Base-by-base conservation (phyloP, 2,888 invertebrate species). In the Leucophora obtusa region DNA sequence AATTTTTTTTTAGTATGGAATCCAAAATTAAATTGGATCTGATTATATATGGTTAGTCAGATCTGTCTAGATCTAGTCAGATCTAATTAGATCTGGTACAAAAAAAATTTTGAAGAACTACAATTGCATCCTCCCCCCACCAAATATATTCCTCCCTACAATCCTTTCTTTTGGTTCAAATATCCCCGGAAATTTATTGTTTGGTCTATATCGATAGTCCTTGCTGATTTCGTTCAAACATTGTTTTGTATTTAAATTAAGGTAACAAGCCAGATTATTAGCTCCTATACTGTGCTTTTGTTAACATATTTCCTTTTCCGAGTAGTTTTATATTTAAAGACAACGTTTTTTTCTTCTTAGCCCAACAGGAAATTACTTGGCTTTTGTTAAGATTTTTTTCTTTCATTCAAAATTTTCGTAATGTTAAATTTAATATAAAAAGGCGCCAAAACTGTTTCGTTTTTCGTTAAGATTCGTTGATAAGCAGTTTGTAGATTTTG, bases 281-380 rank as follows among this genome's bases (percentile, higher is more conserved):
- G 33, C 43, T 63, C 50, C 33, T 63, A 28, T 24, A 15, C 38
- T 11, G n/a, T 21, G 38, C 53, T 21, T 9, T n/a, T 21, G 14
- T 21, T 14, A 21, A 47, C 14, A n/a, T 47, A 4, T 47, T 60
- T 60, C 38, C 21, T 47, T n/a, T 21, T 47, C 2, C 28, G 28
- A 38, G 38, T 47, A 54, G n/a, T 28, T 38, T 18, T 33, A 33
- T 8, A 53, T 53, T 17, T 24, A 53, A 65, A 65, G 15, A 33
- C 17, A 51, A 65, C 53, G 17, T 66, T 35, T 10, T 9, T 17
- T 18, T 11, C 18, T 18, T 54, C 14, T 7, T 51, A 15, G 18
- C 35, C 28, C 35, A 65, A 35, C 50, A 28, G 72, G 72, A 73
- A 73, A 73, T 73, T 73, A 65, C 58, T 65, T 73, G 50, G 62